phyloP scores from a whole-genome alignment of 2,113 vertebrate genomes.

The Chloropsis cyanopogon region DNA sequence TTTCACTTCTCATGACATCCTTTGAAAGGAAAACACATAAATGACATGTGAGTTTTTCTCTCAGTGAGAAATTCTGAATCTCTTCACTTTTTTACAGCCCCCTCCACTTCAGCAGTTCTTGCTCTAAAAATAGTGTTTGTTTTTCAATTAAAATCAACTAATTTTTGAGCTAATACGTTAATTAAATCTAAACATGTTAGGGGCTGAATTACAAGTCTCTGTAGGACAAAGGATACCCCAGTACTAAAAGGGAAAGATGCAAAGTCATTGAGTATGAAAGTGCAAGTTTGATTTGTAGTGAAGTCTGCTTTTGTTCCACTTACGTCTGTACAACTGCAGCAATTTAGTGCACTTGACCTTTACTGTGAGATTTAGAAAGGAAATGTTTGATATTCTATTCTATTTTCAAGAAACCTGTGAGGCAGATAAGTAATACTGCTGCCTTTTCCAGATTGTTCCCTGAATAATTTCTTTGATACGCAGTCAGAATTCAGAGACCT shows the following conservation, averaged over 20 bases:
- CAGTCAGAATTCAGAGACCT: neutral
- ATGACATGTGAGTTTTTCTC: neutral
- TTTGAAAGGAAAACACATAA: neutral
- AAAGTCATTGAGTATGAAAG: neutral
- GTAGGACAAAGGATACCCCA: neutral
- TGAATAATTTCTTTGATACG: conserved; percentile 17
- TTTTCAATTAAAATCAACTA: neutral
- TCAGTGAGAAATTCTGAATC: neutral
- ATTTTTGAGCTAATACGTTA: neutral
- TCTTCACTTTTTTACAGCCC: neutral
- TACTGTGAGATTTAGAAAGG: conserved; percentile 43
- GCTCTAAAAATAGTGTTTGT: neutral
- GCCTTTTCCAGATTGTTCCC: conserved; percentile 24
- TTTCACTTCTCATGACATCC: neutral
- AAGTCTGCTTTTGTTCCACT: neutral
- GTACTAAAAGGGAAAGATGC: neutral
- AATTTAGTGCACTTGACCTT: conserved; percentile 57
- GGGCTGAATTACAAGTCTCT: neutral
- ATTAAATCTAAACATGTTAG: neutral
- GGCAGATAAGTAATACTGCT: conserved; percentile 15
- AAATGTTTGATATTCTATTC: conserved; percentile 35
- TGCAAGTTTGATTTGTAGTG: neutral
- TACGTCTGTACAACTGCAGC: conserved; percentile 2
- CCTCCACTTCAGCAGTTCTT: neutral
- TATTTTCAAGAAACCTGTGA: conserved; percentile 22